A percentile compares a stretch with the other conserved stretches of the same genome.
These are phyloP conservation scores for Fabriciana adippe DNA, from an alignment of 2,888 invertebrate species.

Conservation along the genomic window DNA sequence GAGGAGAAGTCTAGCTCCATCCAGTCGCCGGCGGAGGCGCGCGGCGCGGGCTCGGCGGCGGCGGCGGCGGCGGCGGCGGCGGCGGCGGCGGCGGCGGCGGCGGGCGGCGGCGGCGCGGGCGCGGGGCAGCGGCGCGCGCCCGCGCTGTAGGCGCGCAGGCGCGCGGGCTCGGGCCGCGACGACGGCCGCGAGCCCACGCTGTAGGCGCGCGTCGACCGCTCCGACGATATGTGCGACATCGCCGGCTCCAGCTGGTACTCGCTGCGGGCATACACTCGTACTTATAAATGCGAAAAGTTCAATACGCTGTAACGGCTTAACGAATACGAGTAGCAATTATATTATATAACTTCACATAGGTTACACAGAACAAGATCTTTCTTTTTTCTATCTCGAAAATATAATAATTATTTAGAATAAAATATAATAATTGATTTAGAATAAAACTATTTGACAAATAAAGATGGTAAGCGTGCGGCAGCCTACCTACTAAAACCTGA, in stretches of 20 bases:
- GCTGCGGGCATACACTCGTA: conserved; percentile 51
- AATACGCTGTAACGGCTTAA: too few species aligned
- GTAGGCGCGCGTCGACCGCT: conserved; percentile 88
- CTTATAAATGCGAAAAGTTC: too few species aligned
- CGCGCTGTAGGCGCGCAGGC: conserved; percentile 83
- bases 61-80: conserved; percentile 85
- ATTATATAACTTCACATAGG: too few species aligned
- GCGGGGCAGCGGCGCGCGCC: conserved; percentile 63
- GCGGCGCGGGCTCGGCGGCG: conserved; percentile 10
- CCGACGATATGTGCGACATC: conserved; percentile 85
- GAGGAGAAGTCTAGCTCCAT: conserved; percentile 87
- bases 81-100: conserved; percentile 76
- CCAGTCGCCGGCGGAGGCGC: conserved; percentile 85
- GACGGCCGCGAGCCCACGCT: conserved; percentile 92
- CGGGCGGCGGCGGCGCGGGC: conserved; percentile 72
- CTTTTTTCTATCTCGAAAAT: too few species aligned
- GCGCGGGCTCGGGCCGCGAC: conserved; percentile 59
- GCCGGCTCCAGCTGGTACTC: conserved; percentile 93
- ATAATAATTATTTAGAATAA: too few species aligned
- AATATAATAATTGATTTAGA: too few species aligned
- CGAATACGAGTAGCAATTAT: too few species aligned
- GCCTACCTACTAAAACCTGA: too few species aligned
- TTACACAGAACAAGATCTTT: too few species aligned
- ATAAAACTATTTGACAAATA: too few species aligned
- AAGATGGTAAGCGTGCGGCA: too few species aligned